Percentiles rank a stretch among this genome's conserved stretches.
Conservation (phyloP, 2,888 invertebrate species). For the Sarcophaga carnaria region DNA sequence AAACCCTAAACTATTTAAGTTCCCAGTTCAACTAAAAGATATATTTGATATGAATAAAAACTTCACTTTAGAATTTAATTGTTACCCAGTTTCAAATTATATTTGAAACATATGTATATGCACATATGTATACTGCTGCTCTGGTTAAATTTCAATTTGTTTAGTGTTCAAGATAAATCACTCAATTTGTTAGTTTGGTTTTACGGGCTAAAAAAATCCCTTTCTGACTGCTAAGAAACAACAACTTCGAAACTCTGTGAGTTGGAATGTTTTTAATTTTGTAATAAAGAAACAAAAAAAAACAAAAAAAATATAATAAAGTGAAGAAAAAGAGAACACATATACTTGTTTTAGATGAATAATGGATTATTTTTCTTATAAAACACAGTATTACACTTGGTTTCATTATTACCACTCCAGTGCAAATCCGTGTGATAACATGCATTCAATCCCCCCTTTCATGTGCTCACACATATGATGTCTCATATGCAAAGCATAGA, state of each 20-base stretch:
- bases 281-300: slow-evolving; percentile 20
- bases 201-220: not conserved
- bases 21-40: no score
- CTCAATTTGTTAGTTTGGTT: slow-evolving; percentile 44
- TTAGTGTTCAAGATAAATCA: slow-evolving; percentile 9
- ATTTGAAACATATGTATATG: not conserved
- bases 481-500: not conserved
- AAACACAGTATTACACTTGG: slow-evolving; percentile 51
- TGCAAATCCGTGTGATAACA: slow-evolving; percentile 1
- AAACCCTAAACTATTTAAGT: no score
- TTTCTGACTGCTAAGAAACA: not conserved
- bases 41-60: no score
- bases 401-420: slow-evolving; percentile 39
- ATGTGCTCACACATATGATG: not conserved
- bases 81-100: not conserved
- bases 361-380: slow-evolving; percentile 57
- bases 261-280: slow-evolving; percentile 36
- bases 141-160: not conserved
- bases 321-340: slow-evolving; percentile 20
- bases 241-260: not conserved
- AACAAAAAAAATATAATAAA: not conserved
- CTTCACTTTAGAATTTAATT: no score
- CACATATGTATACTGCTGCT: not conserved
- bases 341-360: slow-evolving; percentile 1
- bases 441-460: not conserved